Base-by-base conservation (phyloP, 2,888 invertebrate species). In the Timema podura region DNA sequence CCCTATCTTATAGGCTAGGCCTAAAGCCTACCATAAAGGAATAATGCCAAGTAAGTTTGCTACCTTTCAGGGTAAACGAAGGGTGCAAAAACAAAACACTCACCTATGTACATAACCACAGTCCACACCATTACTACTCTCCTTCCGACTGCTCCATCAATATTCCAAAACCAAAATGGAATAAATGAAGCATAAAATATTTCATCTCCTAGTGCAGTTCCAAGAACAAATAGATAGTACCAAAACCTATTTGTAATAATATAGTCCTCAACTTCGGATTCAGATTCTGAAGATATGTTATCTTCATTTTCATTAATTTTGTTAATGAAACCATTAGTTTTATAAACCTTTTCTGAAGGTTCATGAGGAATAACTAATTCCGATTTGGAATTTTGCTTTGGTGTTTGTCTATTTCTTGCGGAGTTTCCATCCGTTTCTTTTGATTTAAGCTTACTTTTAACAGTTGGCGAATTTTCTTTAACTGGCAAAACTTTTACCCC, bases 141-240 rank as follows among this genome's bases (percentile, higher is more conserved):
- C 75, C 96, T 84, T 13, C 93, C 92, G 5, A 95, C 91, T 47
- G 90, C 91, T 30, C 92, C 91, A 82, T 96, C 96, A 71, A 96
- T 86, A 81, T 96, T 96, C 96, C 96, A 96, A 79, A 95, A 92
- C 91, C 94, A 93, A 81, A 94, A 94, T 0, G 96, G 94, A 78
- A 95, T 95, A 79, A 95, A 95, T n/a, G 89, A 86, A 1, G 91
- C 89, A 81, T 96, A 96, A 81, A 96, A 96, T 73, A 91, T 85
- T 83, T 96, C 96, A 82, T 96, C 95, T 0, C 96, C 96, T 47
- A 96, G 82, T 73, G 91, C 90, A 0, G 95, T 94, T 16, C 95
- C 95, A 78, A 95, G 85, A 30, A 88, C 81, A 80, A 96, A 96
- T 73, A 95, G 78, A 80, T 91, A 92, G 82, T 93, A 93, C 90